phyloP scores from a whole-genome alignment of 2,113 vertebrate species.

The Aythya baeri region DNA sequence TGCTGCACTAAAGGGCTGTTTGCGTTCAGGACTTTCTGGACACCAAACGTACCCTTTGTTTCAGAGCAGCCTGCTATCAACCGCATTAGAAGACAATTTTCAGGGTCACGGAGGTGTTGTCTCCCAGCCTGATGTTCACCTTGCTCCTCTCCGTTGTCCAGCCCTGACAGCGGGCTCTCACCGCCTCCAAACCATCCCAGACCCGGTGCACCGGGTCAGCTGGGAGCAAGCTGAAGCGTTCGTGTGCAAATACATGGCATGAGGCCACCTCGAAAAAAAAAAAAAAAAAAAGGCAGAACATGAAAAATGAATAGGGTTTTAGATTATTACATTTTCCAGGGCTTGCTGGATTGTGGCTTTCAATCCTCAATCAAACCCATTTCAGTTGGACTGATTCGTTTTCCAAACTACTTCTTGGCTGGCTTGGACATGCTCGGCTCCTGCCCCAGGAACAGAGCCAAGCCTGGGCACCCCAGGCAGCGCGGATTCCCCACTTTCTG shows the following conservation, averaged over 20 bases:
- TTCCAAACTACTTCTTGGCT: background rate
- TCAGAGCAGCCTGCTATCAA: background rate
- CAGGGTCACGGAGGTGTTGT: background rate
- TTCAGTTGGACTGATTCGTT: conserved; percentile 50
- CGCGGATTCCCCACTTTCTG: no score
- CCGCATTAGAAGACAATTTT: background rate
- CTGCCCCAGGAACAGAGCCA: background rate
- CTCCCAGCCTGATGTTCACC: fast-evolving
- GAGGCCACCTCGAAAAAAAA: background rate
- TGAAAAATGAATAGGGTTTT: conserved; percentile 61
- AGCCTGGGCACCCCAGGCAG: fast-evolving
- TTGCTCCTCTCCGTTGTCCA: background rate
- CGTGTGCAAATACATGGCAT: background rate
- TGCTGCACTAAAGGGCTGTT: background rate
- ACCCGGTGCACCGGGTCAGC: background rate
- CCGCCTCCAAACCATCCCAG: background rate
- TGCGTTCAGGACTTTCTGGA: background rate
- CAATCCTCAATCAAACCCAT: conserved; percentile 45
- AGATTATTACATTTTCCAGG: conserved; percentile 53
- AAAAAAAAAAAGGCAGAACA: background rate
- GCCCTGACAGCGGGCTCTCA: background rate
- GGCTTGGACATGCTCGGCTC: fast-evolving
- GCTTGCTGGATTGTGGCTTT: conserved; percentile 10
- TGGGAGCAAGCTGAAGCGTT: background rate
- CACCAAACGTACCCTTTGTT: background rate